phyloP scores from a whole-genome alignment of 2,888 invertebrate species.

The Drosophila yooni region DNA sequence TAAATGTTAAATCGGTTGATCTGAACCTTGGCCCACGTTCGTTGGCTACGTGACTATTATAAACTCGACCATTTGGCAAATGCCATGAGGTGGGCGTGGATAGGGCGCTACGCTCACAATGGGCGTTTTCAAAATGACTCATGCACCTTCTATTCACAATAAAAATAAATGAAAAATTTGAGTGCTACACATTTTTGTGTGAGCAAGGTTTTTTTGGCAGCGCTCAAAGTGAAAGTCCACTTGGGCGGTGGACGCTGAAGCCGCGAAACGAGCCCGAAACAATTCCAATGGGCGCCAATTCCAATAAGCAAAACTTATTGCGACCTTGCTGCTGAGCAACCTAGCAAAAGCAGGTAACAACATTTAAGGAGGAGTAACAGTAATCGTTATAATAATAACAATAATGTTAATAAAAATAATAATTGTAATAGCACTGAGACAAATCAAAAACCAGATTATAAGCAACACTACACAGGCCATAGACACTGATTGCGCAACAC shows the following conservation, averaged over 20 bases:
- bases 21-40: conserved; percentile 30
- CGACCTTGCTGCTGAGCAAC: conserved; percentile 56
- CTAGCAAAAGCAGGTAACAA: background rate
- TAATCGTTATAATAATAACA: conserved; percentile 7
- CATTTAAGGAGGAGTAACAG: conserved; percentile 12
- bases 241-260: conserved; percentile 20
- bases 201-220: conserved; percentile 19
- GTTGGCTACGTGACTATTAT: conserved; percentile 32
- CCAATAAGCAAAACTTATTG: conserved; percentile 26
- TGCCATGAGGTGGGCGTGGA: conserved; percentile 33
- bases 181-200: conserved; percentile 39
- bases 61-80: conserved; percentile 25
- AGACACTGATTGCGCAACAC: conserved; percentile 55
- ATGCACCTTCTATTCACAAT: conserved; percentile 17
- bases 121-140: conserved; percentile 31
- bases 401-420: conserved; percentile 16
- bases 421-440: conserved; percentile 19
- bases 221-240: conserved; percentile 53
- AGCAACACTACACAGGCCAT: conserved; percentile 12
- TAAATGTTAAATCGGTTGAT: background rate
- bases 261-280: conserved; percentile 10
- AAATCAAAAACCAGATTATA: conserved; percentile 45
- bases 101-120: conserved; percentile 32
- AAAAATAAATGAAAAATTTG: conserved; percentile 5
- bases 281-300: conserved; percentile 42